These are phyloP conservation scores for Lethrus apterus DNA, from an alignment of 1,140 invertebrate species.

Conservation along the genomic window DNA sequence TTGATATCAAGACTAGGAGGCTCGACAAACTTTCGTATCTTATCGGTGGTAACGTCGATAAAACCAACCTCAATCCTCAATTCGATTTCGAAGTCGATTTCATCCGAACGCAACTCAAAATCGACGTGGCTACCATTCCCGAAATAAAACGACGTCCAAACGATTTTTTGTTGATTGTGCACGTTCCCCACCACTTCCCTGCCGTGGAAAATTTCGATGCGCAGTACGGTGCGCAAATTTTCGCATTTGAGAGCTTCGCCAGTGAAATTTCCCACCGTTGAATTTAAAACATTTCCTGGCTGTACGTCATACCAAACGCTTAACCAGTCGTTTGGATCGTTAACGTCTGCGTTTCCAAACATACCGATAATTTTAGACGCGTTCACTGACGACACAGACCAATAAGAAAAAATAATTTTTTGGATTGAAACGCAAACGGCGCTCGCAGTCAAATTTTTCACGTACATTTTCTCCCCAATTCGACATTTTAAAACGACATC, in stretches of 20 bases:
- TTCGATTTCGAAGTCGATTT: slow-evolving; percentile 15
- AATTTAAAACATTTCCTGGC: slow-evolving; percentile 42
- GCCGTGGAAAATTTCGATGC: slow-evolving; percentile 34
- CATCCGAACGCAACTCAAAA: slow-evolving; percentile 1
- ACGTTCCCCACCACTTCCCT: slow-evolving; percentile 25
- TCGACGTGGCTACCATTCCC: slow-evolving; percentile 13
- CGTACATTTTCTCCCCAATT: slow-evolving; percentile 22
- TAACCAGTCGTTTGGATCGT: slow-evolving; percentile 47
- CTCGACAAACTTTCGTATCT: slow-evolving; percentile 27
- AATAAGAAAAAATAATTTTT: slow-evolving; percentile 39
- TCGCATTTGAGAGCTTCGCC: slow-evolving; percentile 23
- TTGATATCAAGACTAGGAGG: slow-evolving; percentile 33
- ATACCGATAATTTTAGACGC: slow-evolving; percentile 47
- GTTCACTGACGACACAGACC: slow-evolving; percentile 33
- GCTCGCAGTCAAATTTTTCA: slow-evolving; percentile 37
- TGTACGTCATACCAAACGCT: slow-evolving; percentile 43
- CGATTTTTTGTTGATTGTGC: slow-evolving; percentile 33
- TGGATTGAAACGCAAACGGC: slow-evolving; percentile 44
- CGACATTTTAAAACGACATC: slow-evolving; percentile 44
- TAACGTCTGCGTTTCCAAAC: slow-evolving; percentile 49
- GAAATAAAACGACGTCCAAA: slow-evolving; percentile 27
- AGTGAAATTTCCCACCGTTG: slow-evolving; percentile 21
- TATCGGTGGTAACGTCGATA: slow-evolving; percentile 33
- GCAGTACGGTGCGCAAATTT: slow-evolving; percentile 24
- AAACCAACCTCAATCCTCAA: slow-evolving; percentile 27